Base-by-base conservation (phyloP, 2,113 vertebrate species). In the Ornithorhynchus anatinus region DNA sequence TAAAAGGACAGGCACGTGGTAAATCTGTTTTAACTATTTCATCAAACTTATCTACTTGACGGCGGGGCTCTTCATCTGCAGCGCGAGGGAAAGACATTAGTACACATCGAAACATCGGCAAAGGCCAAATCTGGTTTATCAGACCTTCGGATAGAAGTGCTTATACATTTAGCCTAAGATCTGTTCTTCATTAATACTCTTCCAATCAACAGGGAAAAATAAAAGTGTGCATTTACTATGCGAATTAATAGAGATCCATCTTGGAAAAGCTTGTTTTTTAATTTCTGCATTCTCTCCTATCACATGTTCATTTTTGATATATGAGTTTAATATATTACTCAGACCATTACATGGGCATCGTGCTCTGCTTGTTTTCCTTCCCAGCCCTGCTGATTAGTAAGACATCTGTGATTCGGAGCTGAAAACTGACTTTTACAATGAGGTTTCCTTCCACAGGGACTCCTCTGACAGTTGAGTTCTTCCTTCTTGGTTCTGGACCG, bases 161-260 rank as follows among this genome's bases (percentile, higher is more conserved):
- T 42, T 63, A 60, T 42, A 39, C 38, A 25, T 29, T 51, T 69
- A 60, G 31, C 60, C 72, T 72, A 80, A 52, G 25, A 48, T 54
- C 59, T 63, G 43, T 9, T 59, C 23, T 31, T 48, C 29, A 27
- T 48, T 27, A 48, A 48, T 48, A 27, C 29, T 27, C 45, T 48
- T 48, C 45, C n/a, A 22, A 48, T 48, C 23, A 48, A 27, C 36
- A 50, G 37, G 13, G 36, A 40, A 59, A 54, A 19, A n/a, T 20
- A 16, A 20, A 29, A 27, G n/a, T 33, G 37, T 15, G 45, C 7
- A 39, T 7, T 59, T 54, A 22, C 6, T 60, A 4, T 40, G 42
- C 60, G 37, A 53, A 39, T 62, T 54, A 58, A 50, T 59, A 38
- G 58, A 37, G 37, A 45, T 38, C 47, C 69, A 45, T 45, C 22